These are phyloP conservation scores for Nephila pilipes DNA, from an alignment of 1,140 invertebrate genomes.

Conservation along the genomic window DNA sequence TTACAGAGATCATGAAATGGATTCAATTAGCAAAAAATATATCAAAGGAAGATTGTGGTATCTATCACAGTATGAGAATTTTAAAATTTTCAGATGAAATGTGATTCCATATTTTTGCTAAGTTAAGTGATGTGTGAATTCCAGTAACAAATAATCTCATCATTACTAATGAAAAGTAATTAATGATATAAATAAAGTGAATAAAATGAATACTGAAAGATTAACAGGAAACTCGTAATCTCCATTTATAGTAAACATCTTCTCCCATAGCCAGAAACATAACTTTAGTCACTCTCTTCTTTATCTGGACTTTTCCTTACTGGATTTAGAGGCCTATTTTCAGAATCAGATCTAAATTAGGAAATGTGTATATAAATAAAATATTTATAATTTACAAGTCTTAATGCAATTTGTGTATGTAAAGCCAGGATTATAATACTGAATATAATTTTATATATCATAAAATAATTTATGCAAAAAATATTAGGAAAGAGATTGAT, in stretches of 20 bases:
- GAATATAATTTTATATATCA: no score
- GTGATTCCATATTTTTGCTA: background rate
- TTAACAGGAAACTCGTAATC: background rate
- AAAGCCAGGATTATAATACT: no score
- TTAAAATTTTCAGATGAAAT: background rate
- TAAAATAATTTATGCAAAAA: no score
- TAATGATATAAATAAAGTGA: conserved; percentile 35
- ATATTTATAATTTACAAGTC: no score
- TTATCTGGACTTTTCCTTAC: conserved; percentile 62
- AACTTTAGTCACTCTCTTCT: conserved; percentile 74
- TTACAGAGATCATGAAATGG: no score
- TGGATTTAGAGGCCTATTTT: conserved; percentile 75
- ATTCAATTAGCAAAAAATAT: background rate
- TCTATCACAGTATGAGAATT: background rate
- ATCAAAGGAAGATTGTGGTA: background rate
- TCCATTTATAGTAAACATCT: background rate
- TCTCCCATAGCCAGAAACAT: background rate
- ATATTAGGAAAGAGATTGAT: no score
- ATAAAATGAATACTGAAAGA: background rate
- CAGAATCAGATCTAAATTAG: conserved; percentile 73
- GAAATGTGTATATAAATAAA: background rate
- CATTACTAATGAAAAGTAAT: background rate
- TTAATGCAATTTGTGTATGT: no score
- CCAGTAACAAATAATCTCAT: background rate
- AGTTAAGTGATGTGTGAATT: background rate